Conservation (phyloP, 2,113 vertebrate genomes). For the Dipodomys ordii region DNA sequence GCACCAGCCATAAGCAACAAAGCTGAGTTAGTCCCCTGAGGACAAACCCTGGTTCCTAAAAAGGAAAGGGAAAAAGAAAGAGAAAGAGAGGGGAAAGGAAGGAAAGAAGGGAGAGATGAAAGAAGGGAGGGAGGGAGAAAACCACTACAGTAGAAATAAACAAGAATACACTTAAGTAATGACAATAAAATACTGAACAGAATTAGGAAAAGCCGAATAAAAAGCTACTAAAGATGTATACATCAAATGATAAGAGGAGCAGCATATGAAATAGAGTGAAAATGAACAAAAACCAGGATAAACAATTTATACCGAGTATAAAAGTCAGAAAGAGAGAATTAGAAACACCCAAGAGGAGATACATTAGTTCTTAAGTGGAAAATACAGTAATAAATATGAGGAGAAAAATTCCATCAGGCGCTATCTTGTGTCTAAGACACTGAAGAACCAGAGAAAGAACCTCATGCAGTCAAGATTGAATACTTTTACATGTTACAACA, state of each 20-base stretch:
- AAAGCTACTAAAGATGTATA: background rate
- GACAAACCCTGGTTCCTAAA: background rate
- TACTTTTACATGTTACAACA: background rate
- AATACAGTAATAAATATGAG: background rate
- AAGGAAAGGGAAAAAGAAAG: too few species aligned
- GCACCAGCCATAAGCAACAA: too few species aligned
- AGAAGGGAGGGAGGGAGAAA: background rate
- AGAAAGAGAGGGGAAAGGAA: too few species aligned
- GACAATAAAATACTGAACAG: background rate
- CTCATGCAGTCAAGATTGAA: background rate
- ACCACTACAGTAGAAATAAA: background rate
- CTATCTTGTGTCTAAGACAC: background rate
- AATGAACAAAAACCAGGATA: background rate
- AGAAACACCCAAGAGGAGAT: background rate
- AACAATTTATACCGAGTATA: slow-evolving; percentile 1
- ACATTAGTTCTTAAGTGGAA: background rate
- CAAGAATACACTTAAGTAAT: background rate
- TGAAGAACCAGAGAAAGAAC: background rate
- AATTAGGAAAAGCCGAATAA: slow-evolving; percentile 36
- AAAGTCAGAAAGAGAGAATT: background rate
- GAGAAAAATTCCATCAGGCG: background rate
- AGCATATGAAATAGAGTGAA: background rate
- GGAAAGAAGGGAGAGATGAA: too few species aligned
- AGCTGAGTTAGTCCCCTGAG: too few species aligned
- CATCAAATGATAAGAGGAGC: background rate